A percentile compares a stretch with the other conserved stretches of the same genome.
phyloP scores from a whole-genome alignment of 2,797 vertebrate species.

The Microctenopoma lineatum region DNA sequence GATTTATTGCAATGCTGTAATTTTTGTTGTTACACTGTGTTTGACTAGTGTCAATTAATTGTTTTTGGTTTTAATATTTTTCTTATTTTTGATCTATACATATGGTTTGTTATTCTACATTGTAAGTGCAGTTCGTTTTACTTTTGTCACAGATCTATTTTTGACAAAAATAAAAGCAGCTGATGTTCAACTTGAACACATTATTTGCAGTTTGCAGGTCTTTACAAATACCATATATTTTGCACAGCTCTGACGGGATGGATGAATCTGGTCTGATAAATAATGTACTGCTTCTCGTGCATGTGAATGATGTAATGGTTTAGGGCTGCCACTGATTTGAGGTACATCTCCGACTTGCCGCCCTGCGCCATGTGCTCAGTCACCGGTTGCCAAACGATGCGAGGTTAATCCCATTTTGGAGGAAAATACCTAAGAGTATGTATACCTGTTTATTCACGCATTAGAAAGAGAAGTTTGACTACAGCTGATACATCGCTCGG shows the following conservation, averaged over 20 bases:
- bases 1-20: not conserved
- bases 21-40: not conserved
- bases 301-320: slow-evolving; percentile 78
- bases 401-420: slow-evolving; percentile 78
- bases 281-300: slow-evolving; percentile 61
- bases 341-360: slow-evolving; percentile 40
- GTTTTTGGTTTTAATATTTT: too few species aligned
- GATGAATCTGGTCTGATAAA: slow-evolving; percentile 44
- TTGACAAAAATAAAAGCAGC: not conserved
- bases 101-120: too few species aligned
- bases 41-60: too few species aligned
- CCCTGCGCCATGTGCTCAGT: slow-evolving; percentile 83
- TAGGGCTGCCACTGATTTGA: slow-evolving; percentile 63
- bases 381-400: slow-evolving; percentile 70
- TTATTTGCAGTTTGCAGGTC: not conserved
- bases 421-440: slow-evolving; percentile 65
- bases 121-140: not conserved
- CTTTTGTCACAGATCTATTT: not conserved
- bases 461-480: not conserved
- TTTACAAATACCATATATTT: not conserved
- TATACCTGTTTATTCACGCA: slow-evolving; percentile 22
- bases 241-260: not conserved
- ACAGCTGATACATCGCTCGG: not conserved
- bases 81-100: not conserved
- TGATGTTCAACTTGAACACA: not conserved